Conservation (phyloP, 2,113 vertebrate genomes). For the Octodon degus region DNA sequence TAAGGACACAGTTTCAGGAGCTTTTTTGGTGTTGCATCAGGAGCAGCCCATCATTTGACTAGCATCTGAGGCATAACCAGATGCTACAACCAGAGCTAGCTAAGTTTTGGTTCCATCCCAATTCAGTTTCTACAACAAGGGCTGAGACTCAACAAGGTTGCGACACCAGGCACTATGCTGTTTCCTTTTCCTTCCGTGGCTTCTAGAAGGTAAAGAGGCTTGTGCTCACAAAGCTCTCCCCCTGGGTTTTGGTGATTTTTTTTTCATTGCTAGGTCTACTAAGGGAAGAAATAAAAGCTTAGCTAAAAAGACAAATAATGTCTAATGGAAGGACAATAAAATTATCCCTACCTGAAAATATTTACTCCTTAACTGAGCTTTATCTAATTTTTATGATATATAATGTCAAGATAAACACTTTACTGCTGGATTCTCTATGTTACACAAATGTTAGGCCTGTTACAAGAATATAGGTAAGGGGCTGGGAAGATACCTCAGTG, state of each 20-base stretch:
- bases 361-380: not conserved
- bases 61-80: not conserved
- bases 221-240: not conserved
- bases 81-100: not conserved
- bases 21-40: not conserved
- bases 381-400: not conserved
- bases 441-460: not conserved
- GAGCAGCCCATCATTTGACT: not conserved
- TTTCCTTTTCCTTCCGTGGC: not conserved
- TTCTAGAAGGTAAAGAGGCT: not conserved
- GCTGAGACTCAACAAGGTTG: not conserved
- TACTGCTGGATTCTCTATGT: not conserved
- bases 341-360: conserved; percentile 5
- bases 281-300: not conserved
- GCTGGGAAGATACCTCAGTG: no score
- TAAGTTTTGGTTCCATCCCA: not conserved
- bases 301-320: not conserved
- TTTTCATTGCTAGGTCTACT: not conserved
- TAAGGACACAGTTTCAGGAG: not conserved
- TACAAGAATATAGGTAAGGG: not conserved
- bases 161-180: not conserved
- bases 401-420: not conserved
- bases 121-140: not conserved
- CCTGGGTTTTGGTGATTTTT: not conserved
- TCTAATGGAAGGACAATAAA: not conserved